Base-by-base conservation (phyloP, 1,140 invertebrate species). In the Drosophila virilis region DNA sequence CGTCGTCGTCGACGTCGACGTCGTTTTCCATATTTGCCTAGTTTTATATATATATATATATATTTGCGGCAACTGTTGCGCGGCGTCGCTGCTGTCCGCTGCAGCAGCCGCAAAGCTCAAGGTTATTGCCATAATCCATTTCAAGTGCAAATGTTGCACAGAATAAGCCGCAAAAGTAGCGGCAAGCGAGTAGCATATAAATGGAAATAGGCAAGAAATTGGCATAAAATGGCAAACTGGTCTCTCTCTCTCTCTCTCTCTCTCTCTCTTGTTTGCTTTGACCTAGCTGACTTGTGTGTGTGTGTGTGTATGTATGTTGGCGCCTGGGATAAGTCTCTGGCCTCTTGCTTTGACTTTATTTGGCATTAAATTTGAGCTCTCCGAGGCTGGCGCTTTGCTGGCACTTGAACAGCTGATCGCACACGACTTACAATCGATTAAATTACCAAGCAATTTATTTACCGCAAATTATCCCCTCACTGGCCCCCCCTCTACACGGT, bases 121-220 rank as follows among this genome's bases (percentile, higher is more conserved):
- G 84, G 84, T 88, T 88, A 89, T 88, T 88, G 84, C 84, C 84
- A 89, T 88, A 88, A 88, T 88, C 84, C 84, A 80, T 89, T 88
- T 88, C 84, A 88, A 88, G 84, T 88, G 78, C 78, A 86, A 86
- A 86, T 78, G 84, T 88, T 89, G 84, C 77, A 83, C 69, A 75
- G 83, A 72, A 76, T 72, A 76, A 76, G 68, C 67, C 73, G 57
- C 65, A 74, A 74, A 74, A 67, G 40, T 55, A 52, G 48, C 55
- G n/a, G 60, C 35, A n/a, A 62, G 50, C 42, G 43, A 15, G 54
- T 55, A 74, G 67, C 66, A 70, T 54, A 54, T 74, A 74, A 74
- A 74, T 77, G 59, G 69, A 61, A 77, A 73, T 65, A 66, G 74
- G 46, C 62, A 67, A 72, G 61, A 72, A 76, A 64, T 59, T 62